A percentile compares a stretch with the other conserved stretches of the same genome.
Conservation (phyloP, 2,888 invertebrate species). For the Daptonema setosum region DNA sequence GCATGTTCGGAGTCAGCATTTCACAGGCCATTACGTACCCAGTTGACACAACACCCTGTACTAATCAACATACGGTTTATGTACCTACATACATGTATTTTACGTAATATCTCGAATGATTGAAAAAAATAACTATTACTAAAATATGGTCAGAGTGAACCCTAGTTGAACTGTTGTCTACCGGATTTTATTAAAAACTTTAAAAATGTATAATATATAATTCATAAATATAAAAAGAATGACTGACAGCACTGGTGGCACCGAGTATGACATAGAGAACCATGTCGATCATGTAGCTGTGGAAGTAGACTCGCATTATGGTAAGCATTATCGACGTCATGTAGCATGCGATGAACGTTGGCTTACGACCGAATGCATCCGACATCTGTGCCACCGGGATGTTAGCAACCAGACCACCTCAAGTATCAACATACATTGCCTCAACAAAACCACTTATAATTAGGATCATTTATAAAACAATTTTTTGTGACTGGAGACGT, state of each 20-base stretch:
- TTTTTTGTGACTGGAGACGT: too few species aligned
- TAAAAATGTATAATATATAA: too few species aligned
- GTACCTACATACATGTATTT: too few species aligned
- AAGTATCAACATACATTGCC: too few species aligned
- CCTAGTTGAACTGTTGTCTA: too few species aligned
- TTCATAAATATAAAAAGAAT: too few species aligned
- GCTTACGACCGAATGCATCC: not conserved
- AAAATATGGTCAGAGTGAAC: too few species aligned
- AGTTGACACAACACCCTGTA: not conserved
- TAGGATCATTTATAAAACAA: too few species aligned
- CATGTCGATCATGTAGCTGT: not conserved
- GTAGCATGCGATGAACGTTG: not conserved
- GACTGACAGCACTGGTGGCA: not conserved
- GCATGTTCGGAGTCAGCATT: not conserved
- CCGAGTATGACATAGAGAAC: not conserved
- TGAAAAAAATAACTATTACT: too few species aligned
- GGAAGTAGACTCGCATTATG: not conserved
- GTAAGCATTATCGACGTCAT: not conserved
- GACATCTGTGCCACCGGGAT: not conserved
- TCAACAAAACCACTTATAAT: too few species aligned
- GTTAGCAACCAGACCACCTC: not conserved
- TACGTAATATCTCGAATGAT: too few species aligned
- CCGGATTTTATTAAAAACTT: too few species aligned
- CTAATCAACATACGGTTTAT: not conserved
- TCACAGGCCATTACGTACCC: not conserved